Percentiles rank a stretch among this genome's conserved stretches.
Conservation (phyloP, 2,113 vertebrate species). For the Jacana jacana region DNA sequence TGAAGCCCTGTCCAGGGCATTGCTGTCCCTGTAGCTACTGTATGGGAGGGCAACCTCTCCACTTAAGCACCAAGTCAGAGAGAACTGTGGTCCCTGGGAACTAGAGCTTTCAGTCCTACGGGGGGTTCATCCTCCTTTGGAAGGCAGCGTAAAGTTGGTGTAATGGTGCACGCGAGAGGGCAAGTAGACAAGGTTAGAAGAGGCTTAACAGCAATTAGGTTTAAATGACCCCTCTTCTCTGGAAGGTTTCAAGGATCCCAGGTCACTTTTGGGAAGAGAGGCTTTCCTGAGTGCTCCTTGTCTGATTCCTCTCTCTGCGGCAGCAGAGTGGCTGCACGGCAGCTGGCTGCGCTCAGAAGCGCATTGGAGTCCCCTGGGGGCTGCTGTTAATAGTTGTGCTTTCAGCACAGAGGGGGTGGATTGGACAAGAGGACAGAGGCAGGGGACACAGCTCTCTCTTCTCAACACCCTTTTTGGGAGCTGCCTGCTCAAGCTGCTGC, state of each 20-base stretch:
- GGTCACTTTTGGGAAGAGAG: not conserved
- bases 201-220: not conserved
- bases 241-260: not conserved
- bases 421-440: not conserved
- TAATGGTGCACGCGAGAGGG: not conserved
- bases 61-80: not conserved
- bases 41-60: not conserved
- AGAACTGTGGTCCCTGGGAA: not conserved
- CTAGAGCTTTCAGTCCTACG: not conserved
- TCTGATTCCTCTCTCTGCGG: not conserved
- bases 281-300: not conserved
- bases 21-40: not conserved
- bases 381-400: conserved; percentile 20
- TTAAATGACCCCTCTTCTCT: not conserved
- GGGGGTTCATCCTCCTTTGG: not conserved
- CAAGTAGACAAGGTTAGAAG: not conserved
- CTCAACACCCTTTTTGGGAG: not conserved
- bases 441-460: not conserved
- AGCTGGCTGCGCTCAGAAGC: not conserved
- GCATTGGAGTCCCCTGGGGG: conserved; percentile 52
- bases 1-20: not conserved
- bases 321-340: not conserved
- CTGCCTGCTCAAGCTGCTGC: not conserved
- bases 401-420: not conserved
- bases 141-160: not conserved